Evolutionary conservation across 2,797 vertebrate genomes (phyloP).

Genomic region (Petrocephalus schoutedeni): DNA sequence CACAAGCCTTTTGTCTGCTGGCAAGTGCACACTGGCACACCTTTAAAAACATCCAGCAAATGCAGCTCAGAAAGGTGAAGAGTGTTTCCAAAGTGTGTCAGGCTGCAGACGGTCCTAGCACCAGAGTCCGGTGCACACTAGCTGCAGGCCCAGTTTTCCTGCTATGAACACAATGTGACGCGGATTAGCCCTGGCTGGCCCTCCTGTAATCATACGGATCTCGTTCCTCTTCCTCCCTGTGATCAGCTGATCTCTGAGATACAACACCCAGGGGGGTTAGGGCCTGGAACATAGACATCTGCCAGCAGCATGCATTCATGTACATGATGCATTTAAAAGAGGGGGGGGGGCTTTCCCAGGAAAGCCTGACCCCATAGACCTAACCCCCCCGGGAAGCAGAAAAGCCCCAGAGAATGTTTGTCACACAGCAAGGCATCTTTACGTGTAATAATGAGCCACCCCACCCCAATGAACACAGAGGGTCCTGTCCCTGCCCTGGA

Average conservation of each 20-base stretch:
- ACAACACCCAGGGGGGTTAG: conserved; percentile 38
- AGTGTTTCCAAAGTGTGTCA: neutral
- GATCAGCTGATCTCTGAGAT: conserved; percentile 50
- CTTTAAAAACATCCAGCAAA: neutral
- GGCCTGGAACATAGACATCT: conserved; percentile 45
- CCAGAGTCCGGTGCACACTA: neutral
- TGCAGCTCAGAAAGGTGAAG: neutral
- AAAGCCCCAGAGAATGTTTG: conserved; percentile 39
- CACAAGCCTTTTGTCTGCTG: conserved; percentile 42
- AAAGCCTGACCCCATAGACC: conserved; percentile 42
- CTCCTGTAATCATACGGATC: neutral
- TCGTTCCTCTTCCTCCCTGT: conserved; percentile 31
- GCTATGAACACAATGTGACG: conserved; percentile 40
- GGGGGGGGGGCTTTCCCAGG: conserved; percentile 52
- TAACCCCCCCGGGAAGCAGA: conserved; percentile 24
- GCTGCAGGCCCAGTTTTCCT: conserved; percentile 25
- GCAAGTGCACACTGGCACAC: neutral
- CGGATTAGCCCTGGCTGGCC: conserved; percentile 32
- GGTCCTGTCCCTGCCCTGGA: conserved; percentile 18
- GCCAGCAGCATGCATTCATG: conserved; percentile 47
- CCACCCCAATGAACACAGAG: neutral
- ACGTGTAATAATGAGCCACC: conserved; percentile 43
- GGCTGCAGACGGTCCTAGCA: neutral
- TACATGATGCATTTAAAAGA: conserved; percentile 46
- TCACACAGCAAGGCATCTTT: conserved; percentile 33